Evolutionary conservation across 2,797 vertebrate genomes (phyloP).

Genomic region (Crax fasciolata): DNA sequence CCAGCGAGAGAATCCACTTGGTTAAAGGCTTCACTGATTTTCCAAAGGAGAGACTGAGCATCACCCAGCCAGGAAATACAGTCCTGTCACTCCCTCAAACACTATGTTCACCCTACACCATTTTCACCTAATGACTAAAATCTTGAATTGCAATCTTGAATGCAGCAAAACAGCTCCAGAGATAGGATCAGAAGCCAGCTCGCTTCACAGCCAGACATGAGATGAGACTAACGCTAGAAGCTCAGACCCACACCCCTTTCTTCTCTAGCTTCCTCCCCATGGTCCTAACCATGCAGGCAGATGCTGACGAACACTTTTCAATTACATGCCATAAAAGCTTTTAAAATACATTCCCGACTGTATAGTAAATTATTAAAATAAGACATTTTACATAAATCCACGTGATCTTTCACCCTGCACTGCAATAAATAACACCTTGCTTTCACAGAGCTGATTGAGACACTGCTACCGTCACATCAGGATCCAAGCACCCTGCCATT

Average conservation of each 20-base stretch:
- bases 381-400: neutral
- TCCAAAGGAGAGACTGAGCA: neutral
- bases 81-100: neutral
- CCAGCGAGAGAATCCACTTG: neutral
- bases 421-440: neutral
- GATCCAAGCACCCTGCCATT: neutral
- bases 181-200: neutral
- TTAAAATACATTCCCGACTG: neutral
- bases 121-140: neutral
- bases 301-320: neutral
- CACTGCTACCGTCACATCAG: neutral
- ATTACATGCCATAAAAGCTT: neutral
- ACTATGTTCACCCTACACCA: neutral
- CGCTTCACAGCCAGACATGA: neutral
- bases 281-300: neutral
- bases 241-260: neutral
- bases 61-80: neutral
- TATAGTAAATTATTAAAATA: neutral
- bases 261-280: neutral
- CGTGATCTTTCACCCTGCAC: neutral
- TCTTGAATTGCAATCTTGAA: no score
- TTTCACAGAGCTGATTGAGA: conserved; percentile 19
- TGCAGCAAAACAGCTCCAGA: neutral
- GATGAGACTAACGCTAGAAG: neutral
- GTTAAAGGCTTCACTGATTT: neutral